These are phyloP conservation scores for Palaemon carinicauda DNA, from an alignment of 1,140 invertebrate species.

Conservation along the genomic window DNA sequence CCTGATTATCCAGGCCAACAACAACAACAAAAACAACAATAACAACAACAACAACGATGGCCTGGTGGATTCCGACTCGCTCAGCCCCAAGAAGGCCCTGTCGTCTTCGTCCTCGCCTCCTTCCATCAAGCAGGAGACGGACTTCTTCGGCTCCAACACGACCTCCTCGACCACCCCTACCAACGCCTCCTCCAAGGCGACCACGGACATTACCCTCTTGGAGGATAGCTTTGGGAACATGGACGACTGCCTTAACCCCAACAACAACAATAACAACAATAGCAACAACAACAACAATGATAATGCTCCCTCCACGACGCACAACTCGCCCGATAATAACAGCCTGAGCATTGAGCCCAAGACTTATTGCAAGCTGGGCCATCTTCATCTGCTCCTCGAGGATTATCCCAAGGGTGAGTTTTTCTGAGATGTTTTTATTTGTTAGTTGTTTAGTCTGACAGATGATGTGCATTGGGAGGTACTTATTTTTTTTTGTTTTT, in stretches of 20 bases:
- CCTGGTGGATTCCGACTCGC: neutral
- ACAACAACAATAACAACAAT: neutral
- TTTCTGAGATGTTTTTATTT: no score
- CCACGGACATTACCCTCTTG: slow-evolving; percentile 71
- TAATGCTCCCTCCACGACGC: slow-evolving; percentile 80
- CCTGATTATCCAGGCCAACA: slow-evolving; percentile 82
- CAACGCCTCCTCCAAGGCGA: neutral
- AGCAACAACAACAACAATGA: neutral
- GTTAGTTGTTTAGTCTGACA: no score
- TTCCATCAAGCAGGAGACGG: slow-evolving; percentile 19
- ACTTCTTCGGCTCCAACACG: neutral
- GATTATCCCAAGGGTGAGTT: slow-evolving; percentile 86
- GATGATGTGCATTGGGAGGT: no score
- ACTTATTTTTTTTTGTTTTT: neutral
- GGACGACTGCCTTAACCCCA: slow-evolving; percentile 81
- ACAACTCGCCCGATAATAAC: slow-evolving; percentile 61
- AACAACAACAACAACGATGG: slow-evolving; percentile 33
- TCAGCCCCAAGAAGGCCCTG: neutral
- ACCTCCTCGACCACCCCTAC: slow-evolving; percentile 25
- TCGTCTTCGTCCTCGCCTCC: slow-evolving; percentile 10
- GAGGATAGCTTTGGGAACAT: slow-evolving; percentile 86
- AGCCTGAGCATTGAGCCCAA: slow-evolving; percentile 85
- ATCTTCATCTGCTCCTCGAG: slow-evolving; percentile 89
- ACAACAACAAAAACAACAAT: slow-evolving; percentile 46
- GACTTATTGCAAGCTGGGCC: slow-evolving; percentile 91